Evolutionary conservation across 2,888 invertebrate species (phyloP).

Genomic region (Phasia obesa): DNA sequence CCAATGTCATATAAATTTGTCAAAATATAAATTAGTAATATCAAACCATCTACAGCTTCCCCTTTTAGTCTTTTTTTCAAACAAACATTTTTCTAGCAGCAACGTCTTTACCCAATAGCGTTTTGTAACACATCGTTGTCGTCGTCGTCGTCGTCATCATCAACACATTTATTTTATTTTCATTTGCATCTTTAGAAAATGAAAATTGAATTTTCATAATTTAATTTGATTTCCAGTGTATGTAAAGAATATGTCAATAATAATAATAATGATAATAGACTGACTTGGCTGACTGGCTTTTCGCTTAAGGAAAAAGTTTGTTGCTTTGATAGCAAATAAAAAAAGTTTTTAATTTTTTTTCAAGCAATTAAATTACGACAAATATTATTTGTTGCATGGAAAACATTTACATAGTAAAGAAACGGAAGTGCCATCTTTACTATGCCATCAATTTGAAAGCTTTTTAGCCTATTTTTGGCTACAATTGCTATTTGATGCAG

Average conservation of each 20-base stretch:
- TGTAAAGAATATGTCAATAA: constrained; percentile 45
- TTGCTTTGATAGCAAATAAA: constrained; percentile 35
- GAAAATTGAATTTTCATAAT: constrained; percentile 71
- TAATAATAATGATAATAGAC: constrained; percentile 41
- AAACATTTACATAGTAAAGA: constrained; percentile 38
- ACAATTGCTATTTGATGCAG: neutral
- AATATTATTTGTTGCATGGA: constrained; percentile 29
- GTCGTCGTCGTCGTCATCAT: constrained; percentile 6
- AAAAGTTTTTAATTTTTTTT: constrained; percentile 54
- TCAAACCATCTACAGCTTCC: constrained; percentile 23
- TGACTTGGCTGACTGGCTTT: constrained; percentile 2
- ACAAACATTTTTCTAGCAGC: neutral
- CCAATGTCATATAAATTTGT: constrained; percentile 61
- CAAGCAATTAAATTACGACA: constrained; percentile 64
- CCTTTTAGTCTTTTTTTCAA: neutral
- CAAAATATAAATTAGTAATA: constrained; percentile 49
- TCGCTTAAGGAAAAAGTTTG: constrained; percentile 4
- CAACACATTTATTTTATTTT: constrained; percentile 60
- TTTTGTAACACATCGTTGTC: constrained; percentile 20
- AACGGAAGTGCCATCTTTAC: constrained; percentile 30
- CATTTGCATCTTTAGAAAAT: constrained; percentile 65
- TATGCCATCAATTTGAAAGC: neutral
- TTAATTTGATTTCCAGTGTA: constrained; percentile 63
- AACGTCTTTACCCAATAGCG: neutral
- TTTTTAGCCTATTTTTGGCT: constrained; percentile 4